These are phyloP conservation scores for Stictocephala bisonia DNA, from an alignment of 2,888 invertebrate genomes.

Conservation along the genomic window DNA sequence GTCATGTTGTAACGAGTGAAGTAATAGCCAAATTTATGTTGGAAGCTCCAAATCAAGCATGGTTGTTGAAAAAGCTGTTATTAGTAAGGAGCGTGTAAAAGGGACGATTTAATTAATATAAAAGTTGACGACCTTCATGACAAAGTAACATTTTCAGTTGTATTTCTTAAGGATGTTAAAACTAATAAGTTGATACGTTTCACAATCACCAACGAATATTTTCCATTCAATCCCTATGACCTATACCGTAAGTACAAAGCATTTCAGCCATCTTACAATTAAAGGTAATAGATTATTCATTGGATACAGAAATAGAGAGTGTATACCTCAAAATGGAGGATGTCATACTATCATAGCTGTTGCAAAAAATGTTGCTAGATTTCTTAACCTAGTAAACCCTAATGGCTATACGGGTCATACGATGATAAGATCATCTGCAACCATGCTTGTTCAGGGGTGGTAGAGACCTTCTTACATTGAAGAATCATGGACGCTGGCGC, in stretches of 20 bases:
- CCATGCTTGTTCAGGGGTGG: not conserved
- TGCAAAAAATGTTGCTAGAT: not conserved
- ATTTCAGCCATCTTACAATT: not conserved
- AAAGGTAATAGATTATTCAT: not conserved
- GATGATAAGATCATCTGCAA: not conserved
- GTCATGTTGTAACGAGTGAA: not conserved
- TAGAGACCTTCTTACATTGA: not conserved
- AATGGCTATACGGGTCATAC: not conserved
- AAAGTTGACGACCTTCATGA: not conserved
- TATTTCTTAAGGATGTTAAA: conserved; percentile 7
- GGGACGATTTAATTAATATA: conserved; percentile 5
- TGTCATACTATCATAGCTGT: conserved; percentile 7
- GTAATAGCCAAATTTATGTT: conserved; percentile 2
- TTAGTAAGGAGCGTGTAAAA: not conserved
- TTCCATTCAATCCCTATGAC: not conserved
- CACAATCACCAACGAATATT: not conserved
- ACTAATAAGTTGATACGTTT: not conserved
- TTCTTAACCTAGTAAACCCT: not conserved
- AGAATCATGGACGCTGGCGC: not conserved
- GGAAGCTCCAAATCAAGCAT: not conserved
- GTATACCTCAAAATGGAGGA: too few species aligned
- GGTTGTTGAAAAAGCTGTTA: not conserved
- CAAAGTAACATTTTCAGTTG: not conserved
- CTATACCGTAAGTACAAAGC: not conserved
- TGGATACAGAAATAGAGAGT: not conserved